phyloP scores from a whole-genome alignment of 2,888 invertebrate genomes.

The Trichogramma dendrolimi region DNA sequence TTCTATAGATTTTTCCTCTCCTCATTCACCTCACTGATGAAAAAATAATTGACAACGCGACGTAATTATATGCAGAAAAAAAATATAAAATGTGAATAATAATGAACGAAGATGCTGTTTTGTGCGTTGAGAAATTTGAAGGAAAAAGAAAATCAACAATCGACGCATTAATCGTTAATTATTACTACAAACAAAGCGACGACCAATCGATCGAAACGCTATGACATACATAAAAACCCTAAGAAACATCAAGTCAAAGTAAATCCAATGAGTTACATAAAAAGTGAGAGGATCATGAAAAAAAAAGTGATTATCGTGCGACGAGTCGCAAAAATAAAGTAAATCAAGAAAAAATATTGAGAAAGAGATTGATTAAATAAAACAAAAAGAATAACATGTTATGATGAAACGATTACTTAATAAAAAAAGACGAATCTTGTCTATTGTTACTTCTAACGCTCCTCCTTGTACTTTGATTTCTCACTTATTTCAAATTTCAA shows the following conservation, averaged over 20 bases:
- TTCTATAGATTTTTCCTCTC: conserved; percentile 13
- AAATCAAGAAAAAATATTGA: conserved; percentile 29
- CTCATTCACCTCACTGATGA: conserved; percentile 8
- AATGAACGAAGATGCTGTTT: no score
- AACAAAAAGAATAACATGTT: conserved; percentile 40
- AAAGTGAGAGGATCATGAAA: not conserved
- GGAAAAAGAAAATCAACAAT: no score
- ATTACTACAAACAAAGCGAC: conserved; percentile 2
- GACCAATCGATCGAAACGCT: conserved; percentile 16
- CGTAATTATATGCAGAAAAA: not conserved
- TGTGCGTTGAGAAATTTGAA: no score
- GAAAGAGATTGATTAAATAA: conserved; percentile 29
- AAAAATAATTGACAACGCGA: not conserved
- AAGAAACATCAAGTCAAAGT: not conserved
- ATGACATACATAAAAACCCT: not conserved
- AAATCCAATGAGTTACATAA: not conserved
- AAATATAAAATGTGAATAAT: no score
- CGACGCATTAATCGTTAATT: no score
- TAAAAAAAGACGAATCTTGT: conserved; percentile 45
- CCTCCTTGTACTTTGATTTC: conserved; percentile 24
- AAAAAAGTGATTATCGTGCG: not conserved
- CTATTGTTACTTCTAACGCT: conserved; percentile 46
- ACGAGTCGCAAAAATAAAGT: conserved; percentile 24
- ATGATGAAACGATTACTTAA: conserved; percentile 48
- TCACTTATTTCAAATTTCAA: not conserved